phyloP scores from a whole-genome alignment of 2,888 invertebrate genomes.

The Pomacea canaliculata region DNA sequence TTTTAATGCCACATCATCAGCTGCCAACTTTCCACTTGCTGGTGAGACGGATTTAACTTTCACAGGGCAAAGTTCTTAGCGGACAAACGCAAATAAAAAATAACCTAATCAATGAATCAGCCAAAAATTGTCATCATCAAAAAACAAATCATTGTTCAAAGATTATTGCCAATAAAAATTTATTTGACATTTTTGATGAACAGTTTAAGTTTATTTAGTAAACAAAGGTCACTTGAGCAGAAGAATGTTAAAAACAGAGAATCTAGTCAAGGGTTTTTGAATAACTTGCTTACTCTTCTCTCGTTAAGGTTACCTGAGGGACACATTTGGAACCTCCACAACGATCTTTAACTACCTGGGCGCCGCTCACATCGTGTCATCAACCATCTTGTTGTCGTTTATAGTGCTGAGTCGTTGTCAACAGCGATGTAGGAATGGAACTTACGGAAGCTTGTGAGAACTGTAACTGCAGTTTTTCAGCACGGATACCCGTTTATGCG shows the following conservation, averaged over 20 bases:
- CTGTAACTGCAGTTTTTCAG: too few species aligned
- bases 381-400: background rate
- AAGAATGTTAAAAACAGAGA: too few species aligned
- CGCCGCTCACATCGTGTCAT: background rate
- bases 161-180: too few species aligned
- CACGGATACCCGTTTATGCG: background rate
- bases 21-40: constrained; percentile 14
- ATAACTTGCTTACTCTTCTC: background rate
- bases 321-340: background rate
- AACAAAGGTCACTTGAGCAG: too few species aligned
- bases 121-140: too few species aligned
- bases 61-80: too few species aligned
- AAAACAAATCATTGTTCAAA: too few species aligned
- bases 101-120: too few species aligned
- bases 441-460: background rate
- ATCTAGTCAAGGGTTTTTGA: too few species aligned
- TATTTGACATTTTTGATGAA: too few species aligned
- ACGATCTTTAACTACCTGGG: background rate
- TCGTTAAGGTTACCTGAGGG: background rate
- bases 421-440: background rate
- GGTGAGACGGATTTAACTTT: background rate
- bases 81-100: too few species aligned
- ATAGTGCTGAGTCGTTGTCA: background rate
- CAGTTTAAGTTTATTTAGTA: too few species aligned
- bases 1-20: constrained; percentile 7